Evolutionary conservation across 2,888 invertebrate species (phyloP), one percentile per base, ranked within the genome.

Genomic region (Trissolcus brochymenae): DNA sequence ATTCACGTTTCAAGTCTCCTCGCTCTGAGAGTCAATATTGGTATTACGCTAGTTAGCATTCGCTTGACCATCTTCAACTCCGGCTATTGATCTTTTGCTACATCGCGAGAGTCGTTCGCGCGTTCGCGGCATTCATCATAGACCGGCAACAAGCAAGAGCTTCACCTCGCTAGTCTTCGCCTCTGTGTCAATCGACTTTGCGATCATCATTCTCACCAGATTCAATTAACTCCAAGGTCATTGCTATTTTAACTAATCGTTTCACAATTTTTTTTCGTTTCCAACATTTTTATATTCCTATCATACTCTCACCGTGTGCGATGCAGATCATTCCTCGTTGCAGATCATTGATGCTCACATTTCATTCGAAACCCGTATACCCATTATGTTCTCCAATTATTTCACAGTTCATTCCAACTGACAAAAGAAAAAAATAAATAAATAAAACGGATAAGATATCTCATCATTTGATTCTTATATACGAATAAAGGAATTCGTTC

Each of bases 11-110:
- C 72, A 57, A 73, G 55, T 65, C 56, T 21, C 72, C 35, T 54
- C 50, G 49, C 25, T 64, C 29, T 13, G 4, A 43, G 83, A 83
- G 83, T 81, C 84, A 85, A 86, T 85, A 85, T 85, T 85, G 80
- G 80, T 82, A 82, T 84, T 85, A 81, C 78, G 82, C 83, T 83
- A 85, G 83, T 84, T 85, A 84, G 83, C 81, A 81, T 81, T 72
- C 80, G 83, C 82, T 79, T 70, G 76, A 81, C 82, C 82, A 83
- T 84, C 80, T 59, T 60, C 61, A 35, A 68, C 79, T 55, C 68
- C 60, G 59, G 65, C 72, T 71, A 68, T 73, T 68, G 73, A 73
- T 73, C 73, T 76, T 35, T 65, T 65, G 64, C 59, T 65, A 64
- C 60, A 67, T 60, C 51, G 71, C 64, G 49, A 35, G 9, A 66